Evolutionary conservation across 2,113 vertebrate species (phyloP).

Genomic region (Corydoras sp.): DNA sequence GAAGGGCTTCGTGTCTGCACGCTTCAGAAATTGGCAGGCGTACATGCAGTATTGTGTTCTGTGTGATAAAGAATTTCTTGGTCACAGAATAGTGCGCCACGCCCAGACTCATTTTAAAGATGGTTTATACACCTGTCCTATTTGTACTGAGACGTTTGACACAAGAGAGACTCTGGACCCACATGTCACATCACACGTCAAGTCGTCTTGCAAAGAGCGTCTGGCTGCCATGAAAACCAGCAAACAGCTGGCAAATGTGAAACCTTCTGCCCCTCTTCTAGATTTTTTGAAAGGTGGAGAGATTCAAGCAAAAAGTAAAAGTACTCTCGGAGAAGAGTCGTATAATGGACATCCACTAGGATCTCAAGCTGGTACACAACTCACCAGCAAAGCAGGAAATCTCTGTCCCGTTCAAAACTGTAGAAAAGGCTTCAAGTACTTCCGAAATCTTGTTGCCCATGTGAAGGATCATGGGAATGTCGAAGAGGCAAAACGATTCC

Average conservation of each 20-base stretch:
- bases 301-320: slow-evolving; percentile 73
- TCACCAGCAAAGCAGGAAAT: slow-evolving; percentile 72
- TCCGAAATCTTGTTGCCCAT: slow-evolving; percentile 89
- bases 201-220: slow-evolving; percentile 91
- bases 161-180: slow-evolving; percentile 88
- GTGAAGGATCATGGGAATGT: slow-evolving; percentile 84
- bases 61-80: slow-evolving; percentile 96
- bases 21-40: slow-evolving; percentile 94
- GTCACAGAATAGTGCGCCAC: slow-evolving; percentile 91
- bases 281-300: slow-evolving; percentile 70
- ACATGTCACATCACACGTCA: slow-evolving; percentile 92
- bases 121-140: slow-evolving; percentile 87
- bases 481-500: slow-evolving; percentile 87
- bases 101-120: slow-evolving; percentile 88
- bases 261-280: slow-evolving; percentile 59
- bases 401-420: slow-evolving; percentile 87
- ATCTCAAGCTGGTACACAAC: slow-evolving; percentile 59
- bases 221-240: slow-evolving; percentile 85
- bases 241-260: slow-evolving; percentile 75
- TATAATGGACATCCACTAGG: slow-evolving; percentile 63
- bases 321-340: slow-evolving; percentile 67
- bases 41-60: slow-evolving; percentile 98
- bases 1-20: slow-evolving; percentile 86
- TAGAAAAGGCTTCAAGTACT: slow-evolving; percentile 89
- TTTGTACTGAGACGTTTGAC: slow-evolving; percentile 87